Evolutionary conservation across 2,797 vertebrate species (phyloP).

Genomic region (Coracias cyanogaster): DNA sequence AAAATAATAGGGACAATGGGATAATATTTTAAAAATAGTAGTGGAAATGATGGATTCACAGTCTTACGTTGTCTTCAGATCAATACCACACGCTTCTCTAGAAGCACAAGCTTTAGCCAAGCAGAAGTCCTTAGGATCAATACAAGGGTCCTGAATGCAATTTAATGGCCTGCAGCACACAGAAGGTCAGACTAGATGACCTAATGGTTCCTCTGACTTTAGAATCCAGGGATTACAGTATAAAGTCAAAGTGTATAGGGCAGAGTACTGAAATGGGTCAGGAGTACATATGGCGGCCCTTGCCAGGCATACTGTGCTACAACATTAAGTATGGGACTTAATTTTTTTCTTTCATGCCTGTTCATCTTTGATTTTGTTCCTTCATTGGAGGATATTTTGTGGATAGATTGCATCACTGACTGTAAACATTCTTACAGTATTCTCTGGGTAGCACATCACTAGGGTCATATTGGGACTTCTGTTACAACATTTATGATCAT

Average conservation of each 20-base stretch:
- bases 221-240: not conserved
- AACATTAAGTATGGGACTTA: not conserved
- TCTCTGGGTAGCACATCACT: not conserved
- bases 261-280: not conserved
- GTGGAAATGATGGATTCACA: constrained; percentile 18
- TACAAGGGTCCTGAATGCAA: constrained; percentile 31
- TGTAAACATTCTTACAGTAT: not conserved
- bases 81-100: not conserved
- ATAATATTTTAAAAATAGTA: constrained; percentile 26
- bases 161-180: not conserved
- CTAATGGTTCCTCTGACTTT: not conserved
- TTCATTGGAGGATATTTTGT: not conserved
- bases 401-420: not conserved
- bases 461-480: not conserved
- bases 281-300: not conserved
- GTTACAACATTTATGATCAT: not conserved
- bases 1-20: not conserved
- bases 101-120: not conserved
- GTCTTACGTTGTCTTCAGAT: constrained; percentile 1
- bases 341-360: not conserved
- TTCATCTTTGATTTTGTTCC: not conserved
- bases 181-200: not conserved
- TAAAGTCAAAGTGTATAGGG: not conserved
- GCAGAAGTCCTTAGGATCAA: constrained; percentile 12
- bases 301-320: not conserved